Evolutionary conservation across 2,888 invertebrate genomes (phyloP), one percentile per base, ranked within the genome.

Genomic region (Rhogogaster chlorosoma): DNA sequence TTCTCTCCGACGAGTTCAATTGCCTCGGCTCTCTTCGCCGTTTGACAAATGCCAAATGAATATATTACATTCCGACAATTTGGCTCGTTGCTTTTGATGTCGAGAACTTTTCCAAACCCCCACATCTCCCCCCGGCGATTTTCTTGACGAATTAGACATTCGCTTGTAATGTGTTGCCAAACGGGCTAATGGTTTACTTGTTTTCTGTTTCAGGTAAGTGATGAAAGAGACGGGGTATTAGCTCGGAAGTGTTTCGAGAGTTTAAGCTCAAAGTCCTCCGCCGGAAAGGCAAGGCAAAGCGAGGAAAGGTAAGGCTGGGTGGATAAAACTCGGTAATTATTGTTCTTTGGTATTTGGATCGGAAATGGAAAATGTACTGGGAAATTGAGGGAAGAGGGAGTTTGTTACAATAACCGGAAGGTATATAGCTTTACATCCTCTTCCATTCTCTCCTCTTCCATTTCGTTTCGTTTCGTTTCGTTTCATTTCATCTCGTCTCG

Each of bases 321-420:
- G 1, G 6, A 53, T 53, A 53, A 53, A n/a, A 53, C 53, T 53
- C 53, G n/a, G 53, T 22, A 38, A 73, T 73, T 73, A 42, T 42
- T 42, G 7, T n/a, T 42, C 38, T n/a, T 42, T 38, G 71, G 71
- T 73, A 42, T 73, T 42, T 15, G 26, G 42, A 73, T 80, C 57
- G 57, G 26, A 80, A 38, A 61, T 38, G 77, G 29, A 77, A 77
- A 53, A 77, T 77, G 22, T 61, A n/a, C 22, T 2, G 36, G 22
- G 57, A 61, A 61, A 57, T 80, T 61, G 80, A 77, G 53, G 38
- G 10, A 38, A 61, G 61, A 57, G 42, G 10, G 29, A 71, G 36
- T 80, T 61, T 61, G 57, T 57, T 61, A 80, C 57, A 38, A 61
- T 80, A 80, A 80, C 38, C 80, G 22, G 36, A 38, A 57, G 57